Evolutionary conservation across 30 jellyfish, hydroid and myxozoan species (phyloP), one percentile per base, ranked within the genome.

Genomic region (Hydractinia symbiolongicarpus): DNA sequence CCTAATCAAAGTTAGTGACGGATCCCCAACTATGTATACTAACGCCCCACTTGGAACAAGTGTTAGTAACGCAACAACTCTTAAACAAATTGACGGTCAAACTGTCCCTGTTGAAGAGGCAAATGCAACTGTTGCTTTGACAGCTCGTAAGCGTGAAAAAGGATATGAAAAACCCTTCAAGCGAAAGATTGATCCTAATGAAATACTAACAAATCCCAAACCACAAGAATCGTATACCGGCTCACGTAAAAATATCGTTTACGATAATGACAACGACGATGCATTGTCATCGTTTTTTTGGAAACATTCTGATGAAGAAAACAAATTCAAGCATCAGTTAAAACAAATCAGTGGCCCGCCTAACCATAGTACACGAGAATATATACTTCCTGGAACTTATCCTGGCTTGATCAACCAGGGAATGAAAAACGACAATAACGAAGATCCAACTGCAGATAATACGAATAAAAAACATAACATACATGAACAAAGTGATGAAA

Each of bases 311-410:
- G 69, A 19, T 4, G 84, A 58, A 58, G 68, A 50, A 30, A 49
- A 19, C 20, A 67, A 17, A 66, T 40, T 55, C 54, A 56, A n/a
- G 51, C 80, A 30, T n/a, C 50, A 66, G 60, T 53, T 61, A 16
- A 53, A 51, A 52, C 84, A 79, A 79, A 79, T 61, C 60, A 77
- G 85, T 44, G 85, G 85, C 40, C 87, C 87, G 15, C 83, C 87
- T n/a, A 79, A 79, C 73, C 85, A 69, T 8, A 20, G 55, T 20
- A 61, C 50, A 49, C 9, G n/a, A 79, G 81, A 62, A 6, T 30
- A 30, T 30, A 30, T 30, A 30, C 44, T 30, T 2, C 44, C 44
- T 30, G 44, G 44, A 30, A 30, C 44, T 30, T 30, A 30, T 30
- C 69, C 69, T 58, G 69, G 17, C 1, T 58, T 58, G 69, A 58